Evolutionary conservation across 2,888 invertebrate species (phyloP), one percentile per base, ranked within the genome.

Genomic region (Melanostoma scalare): DNA sequence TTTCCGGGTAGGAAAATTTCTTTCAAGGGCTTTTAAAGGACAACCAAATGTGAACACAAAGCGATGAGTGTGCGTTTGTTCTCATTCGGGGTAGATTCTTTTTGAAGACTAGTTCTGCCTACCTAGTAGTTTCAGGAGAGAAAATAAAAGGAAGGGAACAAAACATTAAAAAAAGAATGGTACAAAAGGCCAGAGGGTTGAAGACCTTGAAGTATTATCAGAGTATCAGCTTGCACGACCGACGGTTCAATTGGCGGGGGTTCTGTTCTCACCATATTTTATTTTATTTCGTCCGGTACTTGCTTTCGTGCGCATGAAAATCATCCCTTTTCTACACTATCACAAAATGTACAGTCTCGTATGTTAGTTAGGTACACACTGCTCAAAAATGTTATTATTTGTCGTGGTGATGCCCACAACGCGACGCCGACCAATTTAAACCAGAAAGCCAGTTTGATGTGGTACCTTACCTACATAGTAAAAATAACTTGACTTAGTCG

Each of bases 261-360:
- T 63, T 52, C 10, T 36, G 55, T 61, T 46, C 55, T 61, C 44
- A 48, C 30, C 35, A 55, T 55, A 33, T 46, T 20, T 36, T 8
- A 69, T 38, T 30, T 3, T 20, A 48, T 20, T 55, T 20, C 31
- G 50, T 65, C 6, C 8, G 2, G 38, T n/a, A 5, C 36, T 46
- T 10, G 53, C 48, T 50, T 44, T 52, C 65, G 61, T 71, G 63
- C 63, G 65, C 53, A 71, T 65, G 71, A 69, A 75, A 56, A 69
- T 48, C 58, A 20, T 20, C 20, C 20, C 20, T 20, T 20, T 20
- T 20, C 20, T 20, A 1, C 20, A 20, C 20, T 20, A 20, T 20
- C 20, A 20, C n/a, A 79, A 46, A 33, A 42, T 48, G 74, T 80
- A 80, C 79, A 80, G 79, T 80, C 74, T 50, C 74, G 74, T 56